Evolutionary conservation across 2,113 vertebrate species (phyloP).

Genomic region (Gulo gulo): DNA sequence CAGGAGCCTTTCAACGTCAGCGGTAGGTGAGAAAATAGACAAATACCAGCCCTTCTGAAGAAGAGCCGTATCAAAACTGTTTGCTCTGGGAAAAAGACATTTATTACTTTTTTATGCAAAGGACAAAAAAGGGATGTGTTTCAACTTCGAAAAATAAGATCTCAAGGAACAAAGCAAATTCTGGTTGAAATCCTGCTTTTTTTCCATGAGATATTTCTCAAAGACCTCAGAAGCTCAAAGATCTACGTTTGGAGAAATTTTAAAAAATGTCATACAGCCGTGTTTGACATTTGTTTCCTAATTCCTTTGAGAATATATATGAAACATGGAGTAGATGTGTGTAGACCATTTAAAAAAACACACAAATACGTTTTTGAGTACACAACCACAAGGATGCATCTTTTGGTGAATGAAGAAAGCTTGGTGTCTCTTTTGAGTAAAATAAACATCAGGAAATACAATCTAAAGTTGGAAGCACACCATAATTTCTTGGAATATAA

Average conservation of each 20-base stretch:
- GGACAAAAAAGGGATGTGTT: not conserved
- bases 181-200: not conserved
- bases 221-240: not conserved
- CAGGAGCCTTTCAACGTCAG: slow-evolving; percentile 70
- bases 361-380: rapidly evolving
- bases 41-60: slow-evolving; percentile 63
- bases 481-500: not conserved
- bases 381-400: not conserved
- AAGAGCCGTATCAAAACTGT: slow-evolving; percentile 58
- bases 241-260: not conserved
- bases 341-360: not conserved
- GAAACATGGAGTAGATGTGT: not conserved
- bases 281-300: not conserved
- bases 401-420: not conserved
- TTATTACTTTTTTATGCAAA: not conserved
- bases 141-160: not conserved
- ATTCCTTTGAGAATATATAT: not conserved
- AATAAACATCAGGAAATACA: not conserved
- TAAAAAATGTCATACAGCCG: not conserved
- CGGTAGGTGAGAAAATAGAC: slow-evolving; percentile 69
- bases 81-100: slow-evolving; percentile 47
- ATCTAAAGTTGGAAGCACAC: not conserved
- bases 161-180: not conserved
- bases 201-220: not conserved
- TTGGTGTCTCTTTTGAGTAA: not conserved